Evolutionary conservation across 2,888 invertebrate genomes (phyloP).

Genomic region (Cryptocephalus primarius): DNA sequence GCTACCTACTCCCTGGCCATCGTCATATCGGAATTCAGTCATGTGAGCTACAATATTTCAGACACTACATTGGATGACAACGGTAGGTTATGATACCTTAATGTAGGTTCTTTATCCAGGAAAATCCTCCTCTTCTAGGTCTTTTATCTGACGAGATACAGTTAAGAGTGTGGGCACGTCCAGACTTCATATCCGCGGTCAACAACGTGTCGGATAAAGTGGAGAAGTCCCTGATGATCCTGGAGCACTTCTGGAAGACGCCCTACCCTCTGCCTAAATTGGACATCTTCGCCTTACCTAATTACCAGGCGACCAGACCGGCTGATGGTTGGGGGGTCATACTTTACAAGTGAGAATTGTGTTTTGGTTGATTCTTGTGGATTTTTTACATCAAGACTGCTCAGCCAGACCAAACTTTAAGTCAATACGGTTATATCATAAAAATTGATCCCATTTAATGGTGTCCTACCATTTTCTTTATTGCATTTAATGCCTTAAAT

Average conservation of each 20-base stretch:
- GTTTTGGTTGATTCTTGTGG: too few relatives aligned
- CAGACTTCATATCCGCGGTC: conserved; percentile 49
- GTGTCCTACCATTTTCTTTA: too few relatives aligned
- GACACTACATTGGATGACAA: too few relatives aligned
- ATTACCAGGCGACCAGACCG: conserved; percentile 57
- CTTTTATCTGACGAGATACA: not conserved
- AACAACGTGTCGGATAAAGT: conserved; percentile 49
- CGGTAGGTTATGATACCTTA: conserved; percentile 8
- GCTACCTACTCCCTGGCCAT: conserved; percentile 66
- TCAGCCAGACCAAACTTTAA: too few relatives aligned
- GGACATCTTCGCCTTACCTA: conserved; percentile 64
- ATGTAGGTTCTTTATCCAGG: not conserved
- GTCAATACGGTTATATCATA: too few relatives aligned
- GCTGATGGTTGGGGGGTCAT: conserved; percentile 73
- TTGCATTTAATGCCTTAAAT: too few relatives aligned
- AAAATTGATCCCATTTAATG: too few relatives aligned
- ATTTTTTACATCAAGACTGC: too few relatives aligned
- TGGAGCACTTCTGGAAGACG: conserved; percentile 54
- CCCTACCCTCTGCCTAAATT: conserved; percentile 55
- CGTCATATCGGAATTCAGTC: conserved; percentile 53
- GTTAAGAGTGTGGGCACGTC: conserved; percentile 52
- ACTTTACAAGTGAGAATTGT: conserved; percentile 54
- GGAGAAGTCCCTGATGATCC: conserved; percentile 43
- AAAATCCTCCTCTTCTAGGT: not conserved
- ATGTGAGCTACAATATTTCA: conserved; percentile 19